Conservation (phyloP, 2,113 vertebrate genomes). For the Colistium nudipinnis region DNA sequence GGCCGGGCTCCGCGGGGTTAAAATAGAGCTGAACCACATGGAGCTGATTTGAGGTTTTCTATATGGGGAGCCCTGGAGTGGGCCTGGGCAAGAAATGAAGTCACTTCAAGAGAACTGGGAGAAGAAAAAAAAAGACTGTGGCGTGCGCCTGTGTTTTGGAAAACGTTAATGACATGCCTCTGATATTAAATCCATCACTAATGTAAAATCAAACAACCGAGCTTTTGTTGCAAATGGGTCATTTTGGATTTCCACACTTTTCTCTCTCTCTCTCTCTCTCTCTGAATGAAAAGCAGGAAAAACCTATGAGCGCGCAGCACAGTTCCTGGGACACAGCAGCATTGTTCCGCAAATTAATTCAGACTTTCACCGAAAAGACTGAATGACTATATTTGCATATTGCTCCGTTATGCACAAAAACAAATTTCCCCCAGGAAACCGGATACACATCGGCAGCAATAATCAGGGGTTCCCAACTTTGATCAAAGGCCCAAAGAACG, state of each 20-base stretch:
- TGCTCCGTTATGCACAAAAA: conserved; percentile 9
- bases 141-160: conserved; percentile 55
- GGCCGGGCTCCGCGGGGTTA: conserved; percentile 62
- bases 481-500: conserved; percentile 7
- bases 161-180: conserved; percentile 44
- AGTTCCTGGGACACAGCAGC: background rate
- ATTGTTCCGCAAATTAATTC: background rate
- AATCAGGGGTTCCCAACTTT: background rate
- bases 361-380: background rate
- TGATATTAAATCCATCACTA: conserved; percentile 60
- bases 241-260: background rate
- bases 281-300: conserved; percentile 24
- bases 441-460: background rate
- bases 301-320: conserved; percentile 2
- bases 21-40: conserved; percentile 81
- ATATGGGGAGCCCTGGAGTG: conserved; percentile 65
- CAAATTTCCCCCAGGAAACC: background rate
- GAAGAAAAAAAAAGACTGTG: conserved; percentile 53
- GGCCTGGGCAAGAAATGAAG: conserved; percentile 63
- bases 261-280: too few relatives aligned
- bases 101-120: conserved; percentile 55
- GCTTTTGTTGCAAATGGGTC: conserved; percentile 12
- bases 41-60: conserved; percentile 81
- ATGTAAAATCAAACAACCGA: conserved; percentile 36
- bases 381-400: background rate